phyloP scores from a whole-genome alignment of 1,140 invertebrate species.

The Drosophila persimilis region DNA sequence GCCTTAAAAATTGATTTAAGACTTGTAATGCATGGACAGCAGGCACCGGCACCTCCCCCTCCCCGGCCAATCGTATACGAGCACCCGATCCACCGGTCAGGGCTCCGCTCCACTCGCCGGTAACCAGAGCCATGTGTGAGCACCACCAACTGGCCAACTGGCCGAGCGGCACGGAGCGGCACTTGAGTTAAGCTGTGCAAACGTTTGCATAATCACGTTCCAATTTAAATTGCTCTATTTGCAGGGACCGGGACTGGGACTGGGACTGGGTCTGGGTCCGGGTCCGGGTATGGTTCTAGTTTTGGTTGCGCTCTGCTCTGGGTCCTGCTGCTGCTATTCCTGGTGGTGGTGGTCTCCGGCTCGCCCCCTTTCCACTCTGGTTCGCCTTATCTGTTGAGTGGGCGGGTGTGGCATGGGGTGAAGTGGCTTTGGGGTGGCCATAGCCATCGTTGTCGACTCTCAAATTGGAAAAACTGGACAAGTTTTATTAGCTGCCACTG shows the following conservation, averaged over 20 bases:
- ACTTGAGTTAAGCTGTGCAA: conserved; percentile 81
- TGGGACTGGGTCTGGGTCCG: not conserved
- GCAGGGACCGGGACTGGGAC: conserved; percentile 19
- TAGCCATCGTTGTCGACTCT: conserved; percentile 37
- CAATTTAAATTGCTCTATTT: conserved; percentile 81
- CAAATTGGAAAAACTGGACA: conserved; percentile 69
- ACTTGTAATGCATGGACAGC: conserved; percentile 59
- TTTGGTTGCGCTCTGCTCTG: too few relatives aligned
- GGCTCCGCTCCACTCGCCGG: conserved; percentile 3
- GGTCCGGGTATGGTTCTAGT: too few relatives aligned
- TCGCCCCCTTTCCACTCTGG: not conserved
- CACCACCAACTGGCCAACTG: conserved; percentile 63
- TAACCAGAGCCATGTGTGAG: conserved; percentile 31
- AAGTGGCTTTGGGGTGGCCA: conserved; percentile 6
- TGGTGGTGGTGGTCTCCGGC: not conserved
- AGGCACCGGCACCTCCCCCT: not conserved
- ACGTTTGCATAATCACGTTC: conserved; percentile 81
- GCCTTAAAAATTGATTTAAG: conserved; percentile 73
- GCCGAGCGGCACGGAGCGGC: conserved; percentile 69
- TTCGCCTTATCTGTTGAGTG: too few relatives aligned
- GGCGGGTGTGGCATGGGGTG: too few relatives aligned
- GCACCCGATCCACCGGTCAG: not conserved
- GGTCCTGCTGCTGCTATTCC: not conserved
- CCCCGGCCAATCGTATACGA: not conserved
- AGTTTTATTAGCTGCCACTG: conserved; percentile 68